Evolutionary conservation across 2,888 invertebrate species (phyloP), one percentile per base, ranked within the genome.

Genomic region (Bombyx huttoni): DNA sequence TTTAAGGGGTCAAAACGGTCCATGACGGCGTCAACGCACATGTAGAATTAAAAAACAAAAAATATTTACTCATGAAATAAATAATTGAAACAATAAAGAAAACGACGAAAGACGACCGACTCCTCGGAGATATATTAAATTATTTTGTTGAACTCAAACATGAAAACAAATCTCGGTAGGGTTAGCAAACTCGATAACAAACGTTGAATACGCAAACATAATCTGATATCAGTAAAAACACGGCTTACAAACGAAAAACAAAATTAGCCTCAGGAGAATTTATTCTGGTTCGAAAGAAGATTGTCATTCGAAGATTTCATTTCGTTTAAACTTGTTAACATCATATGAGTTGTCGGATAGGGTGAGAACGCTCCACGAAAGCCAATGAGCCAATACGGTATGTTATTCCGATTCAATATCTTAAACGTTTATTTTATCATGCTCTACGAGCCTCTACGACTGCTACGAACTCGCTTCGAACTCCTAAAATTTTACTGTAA

Each of bases 291-390:
- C 49, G 50, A 50, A 50, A 40, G 50, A 34, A 52, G 40, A 40
- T 40, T 40, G 40, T 40, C 40, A 40, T 40, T 12, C 49, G 51
- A 52, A 53, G 49, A 52, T 49, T 50, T 53, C 55, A 53, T 53
- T 53, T 56, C 52, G 49, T 50, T 49, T 48, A 10, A 40, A 7
- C 40, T 40, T 40, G 40, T 40, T 71, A 70, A 76, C 73, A 70
- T 68, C 70, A 73, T 79, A 76, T 73, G 69, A 70, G 68, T 70
- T 68, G 65, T 66, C 64, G 68, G 64, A 78, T 75, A 67, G 71
- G 70, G 78, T 81, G 79, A 74, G 73, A 76, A 83, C 72, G 74
- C 68, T 68, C 64, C 69, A 54, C 67, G 64, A 67, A 72, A 73
- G 65, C 69, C 70, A 67, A 69, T 68, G 68, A 69, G 65, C 66